Base-by-base conservation (phyloP, 2,888 invertebrate species). In the Athripsodes cinereus region DNA sequence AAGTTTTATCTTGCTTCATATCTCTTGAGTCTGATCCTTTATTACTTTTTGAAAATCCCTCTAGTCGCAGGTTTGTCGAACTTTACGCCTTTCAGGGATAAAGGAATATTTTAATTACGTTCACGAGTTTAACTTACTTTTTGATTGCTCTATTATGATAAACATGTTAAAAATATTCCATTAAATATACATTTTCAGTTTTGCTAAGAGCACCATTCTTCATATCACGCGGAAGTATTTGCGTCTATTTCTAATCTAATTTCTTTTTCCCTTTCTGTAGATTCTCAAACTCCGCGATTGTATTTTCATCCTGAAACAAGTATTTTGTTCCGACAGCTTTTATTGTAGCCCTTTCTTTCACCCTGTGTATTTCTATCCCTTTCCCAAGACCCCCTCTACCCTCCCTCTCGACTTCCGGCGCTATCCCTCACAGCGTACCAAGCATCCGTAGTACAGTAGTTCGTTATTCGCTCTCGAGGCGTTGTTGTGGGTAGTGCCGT, bases 281-380 rank as follows among this genome's bases (percentile, higher is more conserved):
- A 40, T 8, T 40, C 40, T 16, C 40, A 8, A 8, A 8, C 5
- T 13, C 40, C 16, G 13, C 16, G 8, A 2, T 8, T 40, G 2
- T 3, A 8, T 18, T 19, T 31, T 51, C 18, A 22, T 22, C 16
- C 31, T 16, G n/a, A 16, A 51, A 31, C n/a, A 6, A 16, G 16
- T 22, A 26, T 51, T 51, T 51, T 2, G 22, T 5, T 40, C 2
- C 40, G 40, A 40, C 16, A 16, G 16, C 16, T n/a, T 16, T n/a
- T 10, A 18, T 51, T 51, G 26, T 51, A 51, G 22, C 18, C 22
- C 19, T 31, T 11, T 51, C 31, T 13, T 18, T 31, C 51, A 31
- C 31, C 51, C 21, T 19, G 22, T 8, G 26, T 48, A 31, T 48
- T 54, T 54, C 21, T 19, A 20, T 55, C 31, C 31, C 21, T 50